Base-by-base conservation (phyloP, 2,113 vertebrate genomes). In the Tichodroma muraria region DNA sequence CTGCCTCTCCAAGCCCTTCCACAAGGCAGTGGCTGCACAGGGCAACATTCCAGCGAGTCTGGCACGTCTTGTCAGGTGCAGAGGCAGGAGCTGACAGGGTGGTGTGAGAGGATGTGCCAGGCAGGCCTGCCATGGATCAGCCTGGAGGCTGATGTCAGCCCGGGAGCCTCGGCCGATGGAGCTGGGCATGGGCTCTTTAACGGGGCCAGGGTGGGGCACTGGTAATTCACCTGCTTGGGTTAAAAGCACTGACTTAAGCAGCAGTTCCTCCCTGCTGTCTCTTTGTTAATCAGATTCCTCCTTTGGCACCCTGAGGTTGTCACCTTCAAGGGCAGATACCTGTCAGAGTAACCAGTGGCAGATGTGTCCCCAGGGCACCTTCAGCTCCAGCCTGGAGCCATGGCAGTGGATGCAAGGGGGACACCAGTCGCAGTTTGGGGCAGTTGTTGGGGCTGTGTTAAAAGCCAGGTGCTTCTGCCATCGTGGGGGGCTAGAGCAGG, bases 81-180 rank as follows among this genome's bases (percentile, higher is more conserved):
- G 85, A 57, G 79, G n/a, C 38, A 31, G 6, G 13, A 78, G 70
- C 28, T 50, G 82, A 42, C 0, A 4, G 49, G 18, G 24, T 3
- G 35, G 44, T 50, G 82, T 0, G n/a, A 38, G 2, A 1, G 3
- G 25, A 42, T 3, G 72, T 53, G 54, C 56, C 69, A 37, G 61
- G 52, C 47, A 38, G 73, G 22, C 17, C 82, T 24, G 33, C 64
- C 60, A 30, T 0, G 0, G 52, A 23, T 45, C 52, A 15, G 22
- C 52, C 79, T 68, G 19, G 6, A 25, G 13, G 6, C 38, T 35
- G 49, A 14, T 19, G 28, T 4, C 12, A 72, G 49, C 28, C 33
- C 6, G 0, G 3, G 3, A 83, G n/a, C 50, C 3, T 15, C 6
- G 44, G 53, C 1, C 4, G 5, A 1, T 0, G 5, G 37, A 33